Conservation (phyloP, 37 sponge, comb jelly and placozoan genomes). For the Corticium candelabrum region DNA sequence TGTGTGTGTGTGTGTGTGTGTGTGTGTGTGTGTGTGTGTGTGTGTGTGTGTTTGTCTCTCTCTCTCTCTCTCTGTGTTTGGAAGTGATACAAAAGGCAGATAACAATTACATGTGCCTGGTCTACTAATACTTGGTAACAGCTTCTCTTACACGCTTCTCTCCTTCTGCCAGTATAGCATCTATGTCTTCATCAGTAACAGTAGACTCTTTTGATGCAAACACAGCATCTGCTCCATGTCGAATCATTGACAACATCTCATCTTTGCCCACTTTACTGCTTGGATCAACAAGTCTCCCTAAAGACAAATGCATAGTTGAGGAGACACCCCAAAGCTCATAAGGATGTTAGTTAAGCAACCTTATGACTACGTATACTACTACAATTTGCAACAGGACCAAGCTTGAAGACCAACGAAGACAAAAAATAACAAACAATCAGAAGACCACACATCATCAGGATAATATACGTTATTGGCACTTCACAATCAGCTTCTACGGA, state of each 20-base stretch:
- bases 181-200: constrained; percentile 81
- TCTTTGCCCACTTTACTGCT: constrained; percentile 77
- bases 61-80: no score
- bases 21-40: no score
- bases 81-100: no score
- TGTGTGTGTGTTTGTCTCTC: no score
- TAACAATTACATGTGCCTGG: no score
- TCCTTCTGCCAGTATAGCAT: constrained; percentile 56
- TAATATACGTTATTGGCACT: no score
- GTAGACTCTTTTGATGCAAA: constrained; percentile 80
- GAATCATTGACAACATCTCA: constrained; percentile 95
- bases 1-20: no score
- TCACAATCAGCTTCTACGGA: no score
- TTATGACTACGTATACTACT: neutral
- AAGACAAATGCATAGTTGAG: neutral
- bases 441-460: no score
- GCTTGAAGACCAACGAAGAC: no score
- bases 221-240: constrained; percentile 88
- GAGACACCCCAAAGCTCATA: neutral
- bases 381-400: neutral
- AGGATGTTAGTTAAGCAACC: neutral
- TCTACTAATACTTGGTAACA: no score
- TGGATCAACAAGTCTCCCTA: constrained; percentile 76
- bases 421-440: no score
- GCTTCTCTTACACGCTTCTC: constrained; percentile 73